Conservation (phyloP, 2,888 invertebrate species). For the Pteria penguin region DNA sequence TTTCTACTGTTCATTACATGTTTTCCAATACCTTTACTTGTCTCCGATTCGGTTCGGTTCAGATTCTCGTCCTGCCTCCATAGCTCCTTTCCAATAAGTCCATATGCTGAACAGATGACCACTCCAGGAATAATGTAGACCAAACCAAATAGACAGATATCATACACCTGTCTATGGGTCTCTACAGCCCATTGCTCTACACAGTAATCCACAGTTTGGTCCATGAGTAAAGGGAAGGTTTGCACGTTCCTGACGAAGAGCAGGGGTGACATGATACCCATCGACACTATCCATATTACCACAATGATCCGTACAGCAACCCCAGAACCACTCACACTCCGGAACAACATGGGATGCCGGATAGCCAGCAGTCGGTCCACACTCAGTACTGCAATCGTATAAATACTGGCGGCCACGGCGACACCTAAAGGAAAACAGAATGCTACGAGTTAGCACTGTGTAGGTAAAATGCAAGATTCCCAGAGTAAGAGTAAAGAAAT, state of each 20-base stretch:
- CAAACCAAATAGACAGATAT: conserved; percentile 86
- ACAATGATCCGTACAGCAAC: conserved; percentile 84
- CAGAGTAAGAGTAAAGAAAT: too few species aligned
- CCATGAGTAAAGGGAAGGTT: conserved; percentile 50
- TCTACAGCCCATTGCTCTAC: conserved; percentile 84
- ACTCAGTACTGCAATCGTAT: conserved; percentile 90
- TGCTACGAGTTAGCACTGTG: too few species aligned
- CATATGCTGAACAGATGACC: conserved; percentile 79
- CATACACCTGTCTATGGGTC: conserved; percentile 84
- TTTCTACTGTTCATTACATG: conserved; percentile 84
- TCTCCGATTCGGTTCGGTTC: conserved; percentile 66
- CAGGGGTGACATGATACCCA: conserved; percentile 86
- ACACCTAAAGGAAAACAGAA: too few species aligned
- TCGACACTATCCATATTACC: conserved; percentile 85
- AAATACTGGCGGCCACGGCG: conserved; percentile 89
- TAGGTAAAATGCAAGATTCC: too few species aligned
- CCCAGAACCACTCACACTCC: conserved; percentile 86
- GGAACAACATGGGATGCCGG: conserved; percentile 87
- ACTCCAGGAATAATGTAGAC: conserved; percentile 88
- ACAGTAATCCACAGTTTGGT: conserved; percentile 82
- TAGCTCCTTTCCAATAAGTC: conserved; percentile 81
- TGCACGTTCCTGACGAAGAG: conserved; percentile 81
- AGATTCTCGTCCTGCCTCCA: conserved; percentile 66
- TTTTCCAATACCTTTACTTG: conserved; percentile 60
- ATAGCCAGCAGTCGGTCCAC: conserved; percentile 86